Evolutionary conservation across 2,888 invertebrate genomes (phyloP), one percentile per base, ranked within the genome.

Genomic region (Hesperia comma): DNA sequence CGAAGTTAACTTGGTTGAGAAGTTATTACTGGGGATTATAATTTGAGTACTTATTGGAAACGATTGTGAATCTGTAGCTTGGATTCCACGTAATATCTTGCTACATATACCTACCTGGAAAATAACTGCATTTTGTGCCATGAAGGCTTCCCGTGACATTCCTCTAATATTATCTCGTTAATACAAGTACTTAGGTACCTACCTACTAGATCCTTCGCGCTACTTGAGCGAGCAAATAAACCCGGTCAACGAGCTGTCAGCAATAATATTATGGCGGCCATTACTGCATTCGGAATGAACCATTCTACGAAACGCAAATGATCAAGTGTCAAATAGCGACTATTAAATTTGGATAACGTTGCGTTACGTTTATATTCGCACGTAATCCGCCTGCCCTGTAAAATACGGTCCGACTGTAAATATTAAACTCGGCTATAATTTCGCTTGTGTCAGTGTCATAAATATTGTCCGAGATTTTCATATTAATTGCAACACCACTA

Each of bases 371-470:
- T 61, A 63, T 83, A 84, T 86, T 86, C 77, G 80, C 85, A 81
- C 84, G 83, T 89, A 88, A 88, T 88, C 87, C 84, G 80, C 79
- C 46, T 78, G 77, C 80, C 83, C 81, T 83, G 85, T 86, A 86
- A 90, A 88, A 88, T 90, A 89, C 84, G 86, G 77, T 80, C 79
- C 80, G 83, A 86, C 85, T 82, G 88, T 88, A 87, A 89, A 90
- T 86, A 90, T 90, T 88, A 86, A 85, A 86, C 80, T 83, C 77
- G 70, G 83, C 81, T 83, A 85, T 87, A 87, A 89, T 88, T 88
- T 84, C 77, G 80, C 82, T 71, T 74, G 81, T 83, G 84, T 84
- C 82, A 80, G 80, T 84, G 82, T 82, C 84, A 84, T 90, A 90
- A 88, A 90, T 89, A 86, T 84, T 81, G 83, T 82, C 79, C 82